phyloP scores from a whole-genome alignment of 1,140 invertebrate genomes.

The Phocides pigmalion region DNA sequence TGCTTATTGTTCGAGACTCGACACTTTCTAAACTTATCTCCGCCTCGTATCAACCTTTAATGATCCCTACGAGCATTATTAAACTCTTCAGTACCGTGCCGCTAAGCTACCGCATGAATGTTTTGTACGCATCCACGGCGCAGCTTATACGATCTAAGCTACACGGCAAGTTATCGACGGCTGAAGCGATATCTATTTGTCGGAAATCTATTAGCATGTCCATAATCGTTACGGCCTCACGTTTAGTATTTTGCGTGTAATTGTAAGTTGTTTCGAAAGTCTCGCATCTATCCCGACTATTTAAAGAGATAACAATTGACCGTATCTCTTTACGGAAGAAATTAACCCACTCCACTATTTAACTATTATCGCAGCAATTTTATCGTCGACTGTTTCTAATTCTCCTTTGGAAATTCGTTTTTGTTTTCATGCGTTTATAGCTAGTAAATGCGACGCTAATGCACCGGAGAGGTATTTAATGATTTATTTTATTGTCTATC shows the following conservation, averaged over 20 bases:
- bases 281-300: slow-evolving; percentile 23
- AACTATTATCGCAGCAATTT: slow-evolving; percentile 16
- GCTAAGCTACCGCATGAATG: slow-evolving; percentile 30
- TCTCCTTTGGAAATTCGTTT: slow-evolving; percentile 8
- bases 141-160: slow-evolving; percentile 35
- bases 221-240: slow-evolving; percentile 25
- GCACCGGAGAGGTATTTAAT: slow-evolving; percentile 15
- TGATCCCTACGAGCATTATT: slow-evolving; percentile 49
- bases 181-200: slow-evolving; percentile 25
- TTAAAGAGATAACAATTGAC: slow-evolving; percentile 31
- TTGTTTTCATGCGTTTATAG: slow-evolving; percentile 21
- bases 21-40: slow-evolving; percentile 73
- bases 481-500: slow-evolving; percentile 16
- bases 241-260: slow-evolving; percentile 31
- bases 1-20: slow-evolving; percentile 63
- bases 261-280: slow-evolving; percentile 33
- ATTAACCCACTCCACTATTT: slow-evolving; percentile 30
- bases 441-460: slow-evolving; percentile 10
- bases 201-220: slow-evolving; percentile 28
- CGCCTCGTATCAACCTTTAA: slow-evolving; percentile 57
- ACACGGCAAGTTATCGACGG: slow-evolving; percentile 32
- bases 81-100: slow-evolving; percentile 37
- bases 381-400: slow-evolving; percentile 22
- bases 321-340: slow-evolving; percentile 34
- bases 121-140: slow-evolving; percentile 32